Conservation (phyloP, 92 coral and sea anemone species). For the Plumapathes pennacea region DNA sequence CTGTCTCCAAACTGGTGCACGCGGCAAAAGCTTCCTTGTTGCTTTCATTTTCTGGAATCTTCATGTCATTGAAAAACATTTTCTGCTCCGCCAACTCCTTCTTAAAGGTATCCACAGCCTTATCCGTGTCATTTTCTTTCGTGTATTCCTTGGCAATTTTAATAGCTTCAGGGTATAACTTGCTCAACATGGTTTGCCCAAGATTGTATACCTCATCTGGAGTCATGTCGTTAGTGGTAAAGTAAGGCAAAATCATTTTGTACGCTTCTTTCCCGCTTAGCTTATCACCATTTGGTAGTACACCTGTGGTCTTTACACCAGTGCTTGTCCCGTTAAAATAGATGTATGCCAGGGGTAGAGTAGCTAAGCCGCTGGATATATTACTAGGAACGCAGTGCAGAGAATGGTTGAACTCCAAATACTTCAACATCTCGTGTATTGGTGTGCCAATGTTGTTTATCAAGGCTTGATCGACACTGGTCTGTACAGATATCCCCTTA, state of each 20-base stretch:
- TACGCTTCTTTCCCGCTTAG: constrained; percentile 79
- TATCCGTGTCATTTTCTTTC: constrained; percentile 32
- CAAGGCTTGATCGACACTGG: constrained; percentile 60
- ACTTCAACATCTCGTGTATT: constrained; percentile 60
- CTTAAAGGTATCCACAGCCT: constrained; percentile 70
- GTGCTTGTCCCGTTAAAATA: constrained; percentile 70
- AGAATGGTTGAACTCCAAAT: constrained; percentile 66
- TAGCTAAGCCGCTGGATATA: constrained; percentile 92
- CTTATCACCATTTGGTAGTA: constrained; percentile 71
- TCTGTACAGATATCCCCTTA: constrained; percentile 37
- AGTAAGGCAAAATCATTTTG: constrained; percentile 81
- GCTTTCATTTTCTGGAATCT: constrained; percentile 83
- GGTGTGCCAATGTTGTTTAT: constrained; percentile 80
- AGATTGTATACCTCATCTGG: constrained; percentile 69
- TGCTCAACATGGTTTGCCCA: constrained; percentile 56
- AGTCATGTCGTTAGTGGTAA: constrained; percentile 72
- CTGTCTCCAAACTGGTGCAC: constrained; percentile 64
- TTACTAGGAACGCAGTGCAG: constrained; percentile 88
- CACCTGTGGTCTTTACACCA: constrained; percentile 45
- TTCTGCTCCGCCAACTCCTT: constrained; percentile 64
- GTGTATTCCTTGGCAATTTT: constrained; percentile 68
- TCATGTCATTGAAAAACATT: constrained; percentile 84
- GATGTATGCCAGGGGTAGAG: constrained; percentile 72
- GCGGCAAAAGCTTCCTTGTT: constrained; percentile 74
- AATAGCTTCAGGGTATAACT: constrained; percentile 79